Evolutionary conservation across 1,140 invertebrate species (phyloP), one percentile per base, ranked within the genome.

Genomic region (Lordiphosa clarofinis): DNA sequence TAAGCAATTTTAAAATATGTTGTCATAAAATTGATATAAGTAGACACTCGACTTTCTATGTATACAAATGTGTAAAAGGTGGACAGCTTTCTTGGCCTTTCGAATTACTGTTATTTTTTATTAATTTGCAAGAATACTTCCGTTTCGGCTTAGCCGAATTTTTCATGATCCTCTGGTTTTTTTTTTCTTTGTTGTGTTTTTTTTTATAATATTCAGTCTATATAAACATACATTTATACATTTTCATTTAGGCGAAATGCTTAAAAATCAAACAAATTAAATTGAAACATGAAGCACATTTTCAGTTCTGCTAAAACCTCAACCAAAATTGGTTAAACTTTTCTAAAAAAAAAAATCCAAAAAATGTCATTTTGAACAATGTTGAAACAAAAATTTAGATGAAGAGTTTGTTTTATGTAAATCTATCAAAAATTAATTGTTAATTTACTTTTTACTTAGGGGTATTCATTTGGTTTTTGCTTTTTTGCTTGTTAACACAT

Each of bases 121-220:
- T 24, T 4, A 24, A 24, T 24, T 24, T 24, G 21, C 21, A 24
- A 24, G 21, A 3, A 5, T 24, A 24, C 5, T 24, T 24, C 1
- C 4, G 4, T 4, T 24, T 24, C 21, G 21, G 21, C 21, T 2
- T 6, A 5, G 21, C 21, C 21, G 21, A 24, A 24, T 0, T 24
- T 24, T 24, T 24, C 4, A 24, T 24, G 53, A 50, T 68, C 37
- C n/a, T 40, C 44, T 43, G 38, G 46, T 57, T 63, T 50, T 40
- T 50, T 68, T 63, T 56, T 59, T 55, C 33, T 44, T 79, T 39
- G 73, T 53, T 48, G 48, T 75, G 39, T 39, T 57, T 62, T 55
- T 62, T 73, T 84, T 84, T 84, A 73, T 84, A 86, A 84, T 84
- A 84, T 84, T 86, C 79, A 84, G 79, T 84, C 78, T 84, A 84